Percentiles rank a stretch among this genome's conserved stretches.
Conservation (phyloP, 64 coral and sea anemone genomes). For the Stylophora pistillata region DNA sequence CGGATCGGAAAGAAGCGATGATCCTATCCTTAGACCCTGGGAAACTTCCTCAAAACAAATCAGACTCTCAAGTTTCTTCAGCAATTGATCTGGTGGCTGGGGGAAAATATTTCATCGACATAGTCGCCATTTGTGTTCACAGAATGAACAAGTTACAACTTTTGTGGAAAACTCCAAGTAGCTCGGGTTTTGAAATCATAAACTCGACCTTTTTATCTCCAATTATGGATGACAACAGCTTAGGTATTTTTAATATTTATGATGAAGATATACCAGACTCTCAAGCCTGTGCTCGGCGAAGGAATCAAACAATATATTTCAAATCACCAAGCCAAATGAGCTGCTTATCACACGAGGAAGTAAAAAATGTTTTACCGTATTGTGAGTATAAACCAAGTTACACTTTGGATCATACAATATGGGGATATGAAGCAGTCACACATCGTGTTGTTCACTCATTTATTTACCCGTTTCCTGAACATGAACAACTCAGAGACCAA, state of each 20-base stretch:
- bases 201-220: background rate
- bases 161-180: conserved; percentile 35
- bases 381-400: conserved; percentile 55
- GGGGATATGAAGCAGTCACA: background rate
- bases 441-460: conserved; percentile 20
- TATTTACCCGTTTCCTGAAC: conserved; percentile 36
- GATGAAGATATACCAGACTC: conserved; percentile 13
- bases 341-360: background rate
- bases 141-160: conserved; percentile 10
- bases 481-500: background rate
- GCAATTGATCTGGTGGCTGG: background rate
- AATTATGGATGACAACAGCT: background rate
- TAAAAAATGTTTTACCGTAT: conserved; percentile 34
- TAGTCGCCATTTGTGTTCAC: background rate
- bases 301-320: background rate
- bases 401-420: conserved; percentile 7
- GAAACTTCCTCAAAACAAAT: background rate
- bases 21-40: background rate
- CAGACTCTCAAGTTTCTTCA: background rate
- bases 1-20: background rate
- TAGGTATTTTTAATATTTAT: background rate
- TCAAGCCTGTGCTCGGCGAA: background rate
- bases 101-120: conserved; percentile 45
- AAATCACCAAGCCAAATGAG: background rate
- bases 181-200: background rate